Conservation (phyloP, 1,140 invertebrate genomes). For the Saccostrea cuccullata region DNA sequence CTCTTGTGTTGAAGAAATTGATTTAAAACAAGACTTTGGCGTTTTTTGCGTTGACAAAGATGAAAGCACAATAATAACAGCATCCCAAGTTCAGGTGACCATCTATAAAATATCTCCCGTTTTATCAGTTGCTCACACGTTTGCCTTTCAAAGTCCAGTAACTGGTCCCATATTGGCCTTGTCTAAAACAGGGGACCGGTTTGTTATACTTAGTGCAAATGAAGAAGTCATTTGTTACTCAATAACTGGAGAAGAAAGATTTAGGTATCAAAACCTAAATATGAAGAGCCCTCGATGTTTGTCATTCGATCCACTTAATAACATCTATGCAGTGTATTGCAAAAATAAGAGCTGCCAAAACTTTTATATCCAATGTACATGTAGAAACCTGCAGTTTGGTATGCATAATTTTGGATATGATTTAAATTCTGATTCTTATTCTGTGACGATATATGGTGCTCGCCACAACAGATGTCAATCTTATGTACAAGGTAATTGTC, state of each 20-base stretch:
- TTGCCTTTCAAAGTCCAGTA: neutral
- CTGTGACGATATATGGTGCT: neutral
- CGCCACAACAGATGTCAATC: neutral
- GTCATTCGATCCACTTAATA: neutral
- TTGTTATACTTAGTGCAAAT: neutral
- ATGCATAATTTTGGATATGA: neutral
- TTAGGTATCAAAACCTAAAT: neutral
- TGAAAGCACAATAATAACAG: neutral
- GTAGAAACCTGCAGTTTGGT: neutral
- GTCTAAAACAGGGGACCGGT: neutral
- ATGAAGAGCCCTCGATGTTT: neutral
- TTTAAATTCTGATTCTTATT: neutral
- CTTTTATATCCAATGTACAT: neutral
- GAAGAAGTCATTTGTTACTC: neutral
- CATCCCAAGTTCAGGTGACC: neutral
- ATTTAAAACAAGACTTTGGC: neutral
- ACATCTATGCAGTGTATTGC: neutral
- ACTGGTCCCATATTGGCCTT: neutral
- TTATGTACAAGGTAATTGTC: neutral
- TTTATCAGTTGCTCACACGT: neutral
- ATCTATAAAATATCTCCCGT: neutral
- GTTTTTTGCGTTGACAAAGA: neutral
- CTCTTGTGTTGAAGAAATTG: neutral
- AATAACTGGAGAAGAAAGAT: neutral
- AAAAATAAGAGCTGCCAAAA: neutral